Evolutionary conservation across 2,888 invertebrate genomes (phyloP).

Genomic region (Chymomyza caudatula): DNA sequence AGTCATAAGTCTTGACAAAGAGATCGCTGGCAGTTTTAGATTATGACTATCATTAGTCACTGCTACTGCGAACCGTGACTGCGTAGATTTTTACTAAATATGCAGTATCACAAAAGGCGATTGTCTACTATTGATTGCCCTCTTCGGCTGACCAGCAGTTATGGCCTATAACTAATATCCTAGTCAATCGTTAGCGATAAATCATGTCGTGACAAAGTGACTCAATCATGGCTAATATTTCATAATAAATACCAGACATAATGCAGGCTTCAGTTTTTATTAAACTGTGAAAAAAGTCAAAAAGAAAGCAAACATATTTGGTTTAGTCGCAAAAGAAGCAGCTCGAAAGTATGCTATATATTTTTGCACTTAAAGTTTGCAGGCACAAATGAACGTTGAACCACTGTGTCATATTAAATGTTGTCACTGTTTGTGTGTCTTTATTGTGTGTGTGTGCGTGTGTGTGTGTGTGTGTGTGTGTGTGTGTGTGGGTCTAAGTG

Average conservation of each 20-base stretch:
- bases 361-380: no score
- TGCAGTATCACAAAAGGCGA: not conserved
- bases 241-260: not conserved
- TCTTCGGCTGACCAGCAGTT: not conserved
- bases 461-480: not conserved
- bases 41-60: not conserved
- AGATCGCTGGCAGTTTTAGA: not conserved
- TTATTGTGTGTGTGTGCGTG: slow-evolving; percentile 6
- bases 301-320: no score
- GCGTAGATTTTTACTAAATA: not conserved
- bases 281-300: not conserved
- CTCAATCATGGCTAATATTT: not conserved
- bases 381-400: not conserved
- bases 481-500: slow-evolving; percentile 3
- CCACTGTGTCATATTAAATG: not conserved
- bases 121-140: not conserved
- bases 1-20: not conserved
- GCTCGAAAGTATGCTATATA: no score
- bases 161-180: not conserved
- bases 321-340: no score
- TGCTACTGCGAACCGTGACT: not conserved
- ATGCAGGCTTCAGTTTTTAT: not conserved
- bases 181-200: not conserved
- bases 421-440: not conserved
- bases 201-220: not conserved